Conservation (phyloP, 2,888 invertebrate species). For the Sericinus montela region DNA sequence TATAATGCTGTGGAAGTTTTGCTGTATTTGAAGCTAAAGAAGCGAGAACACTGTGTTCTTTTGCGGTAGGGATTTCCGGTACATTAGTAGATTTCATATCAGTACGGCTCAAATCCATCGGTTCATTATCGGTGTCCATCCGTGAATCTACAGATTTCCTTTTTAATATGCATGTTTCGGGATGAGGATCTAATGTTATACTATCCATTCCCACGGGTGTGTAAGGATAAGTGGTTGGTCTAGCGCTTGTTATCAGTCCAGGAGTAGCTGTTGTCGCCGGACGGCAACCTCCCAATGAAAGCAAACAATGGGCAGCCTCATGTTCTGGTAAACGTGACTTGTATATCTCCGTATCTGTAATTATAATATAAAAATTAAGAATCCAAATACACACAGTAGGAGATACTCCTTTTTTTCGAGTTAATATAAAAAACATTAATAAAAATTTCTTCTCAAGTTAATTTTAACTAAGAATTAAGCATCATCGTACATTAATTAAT, state of each 20-base stretch:
- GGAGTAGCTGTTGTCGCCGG: constrained; percentile 73
- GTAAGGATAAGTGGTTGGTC: constrained; percentile 85
- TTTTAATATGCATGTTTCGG: constrained; percentile 46
- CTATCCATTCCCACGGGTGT: constrained; percentile 58
- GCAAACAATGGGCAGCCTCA: constrained; percentile 90
- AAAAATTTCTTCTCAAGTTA: too few relatives aligned
- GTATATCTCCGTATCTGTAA: constrained; percentile 82
- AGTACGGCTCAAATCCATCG: constrained; percentile 71
- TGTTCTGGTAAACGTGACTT: constrained; percentile 88
- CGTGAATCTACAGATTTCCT: constrained; percentile 46
- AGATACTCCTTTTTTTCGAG: too few relatives aligned
- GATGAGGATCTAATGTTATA: constrained; percentile 38
- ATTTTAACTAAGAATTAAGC: too few relatives aligned
- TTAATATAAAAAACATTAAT: too few relatives aligned
- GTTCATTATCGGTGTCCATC: constrained; percentile 72
- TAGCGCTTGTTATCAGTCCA: constrained; percentile 77
- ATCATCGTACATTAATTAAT: too few relatives aligned
- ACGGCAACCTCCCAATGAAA: constrained; percentile 84
- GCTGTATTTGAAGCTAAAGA: constrained; percentile 82
- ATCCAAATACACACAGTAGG: too few relatives aligned
- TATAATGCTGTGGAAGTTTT: constrained; percentile 77
- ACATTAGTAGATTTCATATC: constrained; percentile 55
- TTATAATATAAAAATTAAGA: constrained; percentile 1
- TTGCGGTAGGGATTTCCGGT: constrained; percentile 80
- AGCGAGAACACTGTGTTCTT: constrained; percentile 81